A percentile compares a stretch with the other conserved stretches of the same genome.
phyloP scores from a whole-genome alignment of 2,113 vertebrate species.

The Isichthys henryi region DNA sequence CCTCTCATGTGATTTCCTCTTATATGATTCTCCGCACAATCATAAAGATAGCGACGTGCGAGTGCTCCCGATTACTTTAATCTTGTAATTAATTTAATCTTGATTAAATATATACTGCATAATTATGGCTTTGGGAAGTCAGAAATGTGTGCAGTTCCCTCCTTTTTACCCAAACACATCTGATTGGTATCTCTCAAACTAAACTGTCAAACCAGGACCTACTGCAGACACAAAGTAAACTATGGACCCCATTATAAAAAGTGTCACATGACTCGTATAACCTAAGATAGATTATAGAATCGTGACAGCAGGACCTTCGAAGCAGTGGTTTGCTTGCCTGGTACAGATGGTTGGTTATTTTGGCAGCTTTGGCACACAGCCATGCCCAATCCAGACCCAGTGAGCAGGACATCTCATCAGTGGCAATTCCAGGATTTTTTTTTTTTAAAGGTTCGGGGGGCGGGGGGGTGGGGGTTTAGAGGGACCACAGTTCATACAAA shows the following conservation, averaged over 20 bases:
- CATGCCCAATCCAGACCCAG: neutral
- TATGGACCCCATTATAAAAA: neutral
- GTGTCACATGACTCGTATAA: neutral
- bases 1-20: neutral
- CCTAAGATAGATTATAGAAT: neutral
- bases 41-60: neutral
- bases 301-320: neutral
- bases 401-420: neutral
- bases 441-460: no score
- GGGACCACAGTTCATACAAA: neutral
- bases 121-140: slow-evolving; percentile 1
- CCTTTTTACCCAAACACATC: neutral
- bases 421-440: neutral
- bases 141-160: neutral
- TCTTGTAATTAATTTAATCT: neutral
- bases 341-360: neutral
- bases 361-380: neutral
- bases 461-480: no score
- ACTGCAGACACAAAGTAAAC: neutral
- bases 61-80: neutral
- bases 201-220: neutral
- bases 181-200: neutral
- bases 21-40: neutral
- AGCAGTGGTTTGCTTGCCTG: neutral
- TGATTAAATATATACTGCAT: neutral